Percentiles rank a stretch among this genome's conserved stretches.
Evolutionary conservation across 2,888 invertebrate genomes (phyloP).

Genomic region (Dicycla oo): DNA sequence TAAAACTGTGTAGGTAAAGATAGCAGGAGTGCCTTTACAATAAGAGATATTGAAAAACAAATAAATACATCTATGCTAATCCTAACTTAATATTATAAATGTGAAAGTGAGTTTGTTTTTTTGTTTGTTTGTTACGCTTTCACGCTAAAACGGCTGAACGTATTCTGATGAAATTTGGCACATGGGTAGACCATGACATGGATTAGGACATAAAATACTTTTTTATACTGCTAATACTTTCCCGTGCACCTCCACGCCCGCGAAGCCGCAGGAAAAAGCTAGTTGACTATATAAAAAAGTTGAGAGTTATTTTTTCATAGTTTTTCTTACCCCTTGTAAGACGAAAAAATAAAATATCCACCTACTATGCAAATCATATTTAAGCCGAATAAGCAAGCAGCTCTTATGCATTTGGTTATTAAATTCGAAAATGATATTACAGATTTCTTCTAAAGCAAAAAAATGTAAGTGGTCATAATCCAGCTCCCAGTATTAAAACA

Average conservation of each 20-base stretch:
- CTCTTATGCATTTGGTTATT: neutral
- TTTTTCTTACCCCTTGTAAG: too few species aligned
- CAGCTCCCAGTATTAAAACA: slow-evolving; percentile 34
- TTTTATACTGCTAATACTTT: too few species aligned
- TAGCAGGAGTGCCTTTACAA: neutral
- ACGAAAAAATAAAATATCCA: neutral
- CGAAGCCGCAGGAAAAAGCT: too few species aligned
- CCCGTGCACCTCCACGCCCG: too few species aligned
- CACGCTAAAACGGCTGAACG: too few species aligned
- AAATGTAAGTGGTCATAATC: neutral
- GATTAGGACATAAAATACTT: too few species aligned
- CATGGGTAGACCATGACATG: too few species aligned
- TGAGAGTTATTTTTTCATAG: neutral
- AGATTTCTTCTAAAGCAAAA: neutral
- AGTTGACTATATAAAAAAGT: neutral
- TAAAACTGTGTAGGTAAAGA: neutral
- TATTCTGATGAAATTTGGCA: too few species aligned
- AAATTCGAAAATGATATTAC: neutral
- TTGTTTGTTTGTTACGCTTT: too few species aligned
- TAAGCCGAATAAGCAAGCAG: neutral
- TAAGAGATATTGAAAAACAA: neutral
- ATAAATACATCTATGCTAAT: too few species aligned
- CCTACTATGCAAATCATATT: neutral
- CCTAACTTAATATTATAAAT: too few species aligned
- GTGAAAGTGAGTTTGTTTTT: too few species aligned